phyloP scores from a whole-genome alignment of 1,140 invertebrate species.

The Oscheius sp. region DNA sequence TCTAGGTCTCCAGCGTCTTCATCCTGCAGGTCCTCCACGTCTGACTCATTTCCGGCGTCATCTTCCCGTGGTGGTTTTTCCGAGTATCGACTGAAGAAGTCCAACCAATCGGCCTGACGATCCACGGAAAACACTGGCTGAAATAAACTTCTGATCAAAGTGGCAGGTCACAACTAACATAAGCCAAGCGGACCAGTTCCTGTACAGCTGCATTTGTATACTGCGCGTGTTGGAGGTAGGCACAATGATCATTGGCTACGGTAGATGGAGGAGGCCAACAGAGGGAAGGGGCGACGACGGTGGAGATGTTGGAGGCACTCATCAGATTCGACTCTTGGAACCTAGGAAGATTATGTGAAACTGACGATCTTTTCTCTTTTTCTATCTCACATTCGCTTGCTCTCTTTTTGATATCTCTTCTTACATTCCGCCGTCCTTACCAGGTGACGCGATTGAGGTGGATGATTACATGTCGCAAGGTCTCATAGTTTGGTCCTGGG shows the following conservation, averaged over 20 bases:
- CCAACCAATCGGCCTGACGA: slow-evolving; percentile 44
- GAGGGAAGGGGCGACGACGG: slow-evolving; percentile 58
- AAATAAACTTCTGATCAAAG: slow-evolving; percentile 12
- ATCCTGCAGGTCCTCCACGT: slow-evolving; percentile 39
- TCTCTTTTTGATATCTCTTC: too few relatives aligned
- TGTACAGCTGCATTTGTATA: slow-evolving; percentile 20
- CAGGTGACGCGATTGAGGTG: slow-evolving; percentile 58
- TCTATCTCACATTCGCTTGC: too few relatives aligned
- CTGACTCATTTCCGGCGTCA: slow-evolving; percentile 42
- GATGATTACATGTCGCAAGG: slow-evolving; percentile 54
- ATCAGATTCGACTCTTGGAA: slow-evolving; percentile 57
- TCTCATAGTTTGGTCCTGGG: slow-evolving; percentile 55
- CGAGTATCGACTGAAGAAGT: slow-evolving; percentile 52
- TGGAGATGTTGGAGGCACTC: slow-evolving; percentile 55
- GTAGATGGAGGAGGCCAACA: slow-evolving; percentile 44
- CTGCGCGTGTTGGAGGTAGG: slow-evolving; percentile 46
- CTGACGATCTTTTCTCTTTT: not conserved
- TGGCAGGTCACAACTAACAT: too few relatives aligned
- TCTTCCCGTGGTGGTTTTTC: slow-evolving; percentile 46
- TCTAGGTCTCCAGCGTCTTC: slow-evolving; percentile 48
- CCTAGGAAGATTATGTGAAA: slow-evolving; percentile 25
- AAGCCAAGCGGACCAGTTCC: slow-evolving; percentile 13
- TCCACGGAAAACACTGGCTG: slow-evolving; percentile 52
- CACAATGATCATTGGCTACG: slow-evolving; percentile 15
- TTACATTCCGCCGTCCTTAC: slow-evolving; percentile 25